A percentile compares a stretch with the other conserved stretches of the same genome.
phyloP scores from a whole-genome alignment of 2,797 vertebrate species.

The Coreius guichenoti region DNA sequence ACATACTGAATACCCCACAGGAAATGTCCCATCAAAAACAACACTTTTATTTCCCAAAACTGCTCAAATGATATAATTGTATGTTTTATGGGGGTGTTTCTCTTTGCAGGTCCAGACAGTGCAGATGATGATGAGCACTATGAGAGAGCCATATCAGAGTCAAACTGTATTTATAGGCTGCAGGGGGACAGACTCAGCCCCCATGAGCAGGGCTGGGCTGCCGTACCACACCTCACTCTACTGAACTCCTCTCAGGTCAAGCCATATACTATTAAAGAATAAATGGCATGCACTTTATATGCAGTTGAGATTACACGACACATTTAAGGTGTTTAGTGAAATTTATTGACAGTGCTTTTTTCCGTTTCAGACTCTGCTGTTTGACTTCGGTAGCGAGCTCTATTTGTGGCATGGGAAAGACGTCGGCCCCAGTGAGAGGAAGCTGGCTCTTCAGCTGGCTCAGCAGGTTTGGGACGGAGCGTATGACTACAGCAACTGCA shows the following conservation, averaged over 20 bases:
- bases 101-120: constrained; percentile 65
- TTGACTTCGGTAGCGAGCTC: constrained; percentile 84
- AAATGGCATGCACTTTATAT: not conserved
- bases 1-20: not conserved
- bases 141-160: constrained; percentile 78
- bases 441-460: constrained; percentile 78
- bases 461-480: constrained; percentile 80
- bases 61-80: not conserved
- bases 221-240: constrained; percentile 71
- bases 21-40: not conserved
- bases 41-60: not conserved
- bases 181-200: constrained; percentile 80
- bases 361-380: constrained; percentile 77
- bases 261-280: not conserved
- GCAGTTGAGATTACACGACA: not conserved
- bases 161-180: constrained; percentile 83
- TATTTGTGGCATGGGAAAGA: constrained; percentile 83
- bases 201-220: constrained; percentile 79
- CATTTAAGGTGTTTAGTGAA: not conserved
- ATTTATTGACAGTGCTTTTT: not conserved
- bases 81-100: not conserved
- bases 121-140: constrained; percentile 80
- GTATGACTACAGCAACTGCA: constrained; percentile 84
- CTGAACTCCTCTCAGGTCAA: constrained; percentile 76
- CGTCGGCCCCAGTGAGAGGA: constrained; percentile 70